Conservation (phyloP, 2,113 vertebrate species). For the Fukomys damarensis region DNA sequence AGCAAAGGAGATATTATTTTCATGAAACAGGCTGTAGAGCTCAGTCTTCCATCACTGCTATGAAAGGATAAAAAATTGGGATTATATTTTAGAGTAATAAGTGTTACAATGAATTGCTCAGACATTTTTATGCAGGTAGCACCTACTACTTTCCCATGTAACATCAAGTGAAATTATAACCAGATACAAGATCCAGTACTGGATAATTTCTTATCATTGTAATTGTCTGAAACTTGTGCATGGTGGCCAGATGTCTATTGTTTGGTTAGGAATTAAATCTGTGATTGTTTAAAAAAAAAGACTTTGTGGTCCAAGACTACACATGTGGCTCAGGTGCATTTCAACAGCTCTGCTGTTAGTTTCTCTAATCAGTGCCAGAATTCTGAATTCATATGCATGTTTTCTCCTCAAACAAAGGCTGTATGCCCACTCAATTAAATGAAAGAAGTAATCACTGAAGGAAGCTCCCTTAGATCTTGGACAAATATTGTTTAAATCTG, state of each 20-base stretch:
- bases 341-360: slow-evolving; percentile 59
- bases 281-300: slow-evolving; percentile 77
- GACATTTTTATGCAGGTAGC: not conserved
- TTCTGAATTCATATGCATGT: slow-evolving; percentile 41
- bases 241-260: slow-evolving; percentile 75
- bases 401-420: not conserved
- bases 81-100: slow-evolving; percentile 58
- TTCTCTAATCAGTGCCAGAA: slow-evolving; percentile 74
- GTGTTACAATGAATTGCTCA: not conserved
- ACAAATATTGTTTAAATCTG: not conserved
- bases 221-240: slow-evolving; percentile 62
- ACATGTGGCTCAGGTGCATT: slow-evolving; percentile 75
- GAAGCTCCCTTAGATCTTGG: not conserved
- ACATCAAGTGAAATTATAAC: slow-evolving; percentile 5
- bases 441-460: not conserved
- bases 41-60: not conserved
- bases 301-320: slow-evolving; percentile 66
- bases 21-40: not conserved
- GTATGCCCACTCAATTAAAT: slow-evolving; percentile 47
- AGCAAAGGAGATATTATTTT: not conserved
- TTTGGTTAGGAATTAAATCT: slow-evolving; percentile 78
- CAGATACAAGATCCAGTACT: not conserved
- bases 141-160: not conserved
- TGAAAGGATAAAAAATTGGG: slow-evolving; percentile 20
- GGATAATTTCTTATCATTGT: not conserved